A percentile compares a stretch with the other conserved stretches of the same genome.
phyloP scores from a whole-genome alignment of 2,797 vertebrate species.

The Periparus ater region DNA sequence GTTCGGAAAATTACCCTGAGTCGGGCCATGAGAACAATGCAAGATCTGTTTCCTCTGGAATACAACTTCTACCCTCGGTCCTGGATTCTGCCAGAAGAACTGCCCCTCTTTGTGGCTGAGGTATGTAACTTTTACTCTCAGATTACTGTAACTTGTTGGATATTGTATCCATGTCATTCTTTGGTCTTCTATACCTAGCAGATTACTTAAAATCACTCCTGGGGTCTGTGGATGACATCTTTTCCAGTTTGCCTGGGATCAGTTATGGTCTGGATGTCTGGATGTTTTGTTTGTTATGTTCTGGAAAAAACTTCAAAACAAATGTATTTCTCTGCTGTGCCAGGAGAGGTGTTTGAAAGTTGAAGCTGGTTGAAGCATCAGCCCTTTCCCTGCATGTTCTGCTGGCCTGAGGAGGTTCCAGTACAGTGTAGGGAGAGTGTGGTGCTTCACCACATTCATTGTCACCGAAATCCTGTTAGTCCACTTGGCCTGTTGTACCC shows the following conservation, averaged over 20 bases:
- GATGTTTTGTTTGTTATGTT: neutral
- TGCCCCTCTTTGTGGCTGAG: constrained; percentile 88
- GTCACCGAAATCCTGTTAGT: neutral
- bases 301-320: neutral
- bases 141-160: neutral
- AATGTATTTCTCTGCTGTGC: neutral
- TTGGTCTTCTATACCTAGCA: neutral
- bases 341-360: neutral
- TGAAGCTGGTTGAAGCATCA: neutral
- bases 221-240: neutral
- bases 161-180: neutral
- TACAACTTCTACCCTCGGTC: constrained; percentile 97
- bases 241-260: neutral
- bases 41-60: constrained; percentile 93
- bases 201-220: neutral
- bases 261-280: neutral
- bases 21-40: constrained; percentile 91
- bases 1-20: constrained; percentile 95
- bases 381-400: neutral
- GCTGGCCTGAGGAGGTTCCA: neutral
- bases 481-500: neutral
- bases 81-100: constrained; percentile 96
- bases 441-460: neutral
- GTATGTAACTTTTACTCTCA: constrained; percentile 64
- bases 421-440: neutral